These are phyloP conservation scores for Dolichopus griseipennis DNA, from an alignment of 2,888 invertebrate genomes.

Conservation along the genomic window DNA sequence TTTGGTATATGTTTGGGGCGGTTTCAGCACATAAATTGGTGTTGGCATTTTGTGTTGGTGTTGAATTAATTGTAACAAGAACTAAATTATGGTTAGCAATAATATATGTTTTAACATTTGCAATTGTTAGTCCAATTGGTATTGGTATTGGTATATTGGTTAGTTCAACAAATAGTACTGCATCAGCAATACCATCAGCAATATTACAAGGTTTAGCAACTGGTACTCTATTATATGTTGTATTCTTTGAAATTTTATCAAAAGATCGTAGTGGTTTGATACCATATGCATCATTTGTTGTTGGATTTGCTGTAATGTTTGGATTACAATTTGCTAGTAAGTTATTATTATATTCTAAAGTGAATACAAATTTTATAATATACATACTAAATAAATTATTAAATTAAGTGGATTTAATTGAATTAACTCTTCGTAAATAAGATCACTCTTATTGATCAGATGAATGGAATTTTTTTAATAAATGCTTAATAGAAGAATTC, in stretches of 20 bases:
- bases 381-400: too few relatives aligned
- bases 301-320: constrained; percentile 66
- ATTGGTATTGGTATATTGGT: constrained; percentile 65
- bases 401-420: too few relatives aligned
- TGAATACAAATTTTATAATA: too few relatives aligned
- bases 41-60: constrained; percentile 79
- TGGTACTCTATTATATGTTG: constrained; percentile 88
- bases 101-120: constrained; percentile 64
- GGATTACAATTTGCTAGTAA: constrained; percentile 45
- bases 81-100: constrained; percentile 55
- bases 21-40: constrained; percentile 79
- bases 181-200: constrained; percentile 54
- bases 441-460: too few relatives aligned
- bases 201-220: constrained; percentile 75
- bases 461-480: too few relatives aligned
- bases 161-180: constrained; percentile 51
- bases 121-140: constrained; percentile 70
- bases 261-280: constrained; percentile 49
- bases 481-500: too few relatives aligned
- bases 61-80: constrained; percentile 66
- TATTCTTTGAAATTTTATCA: constrained; percentile 89
- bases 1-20: constrained; percentile 76
- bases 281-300: constrained; percentile 56
- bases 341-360: neutral
- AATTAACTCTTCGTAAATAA: too few relatives aligned